Evolutionary conservation across 2,113 vertebrate species (phyloP), one percentile per base, ranked within the genome.

Genomic region (Diphyllodes magnificus): DNA sequence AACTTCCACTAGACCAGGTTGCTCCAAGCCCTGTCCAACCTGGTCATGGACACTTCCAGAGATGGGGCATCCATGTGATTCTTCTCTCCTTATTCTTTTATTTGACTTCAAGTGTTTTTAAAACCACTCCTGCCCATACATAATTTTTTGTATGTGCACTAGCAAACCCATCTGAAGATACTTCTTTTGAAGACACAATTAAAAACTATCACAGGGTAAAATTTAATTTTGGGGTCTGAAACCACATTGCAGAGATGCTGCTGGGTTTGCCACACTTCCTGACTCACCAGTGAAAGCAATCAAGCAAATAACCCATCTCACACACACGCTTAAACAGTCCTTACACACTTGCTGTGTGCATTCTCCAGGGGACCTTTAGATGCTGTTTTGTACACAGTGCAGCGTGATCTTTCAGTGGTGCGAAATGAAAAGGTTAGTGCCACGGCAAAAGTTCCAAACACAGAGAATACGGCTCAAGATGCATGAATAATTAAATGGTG

Each of bases 401-500:
- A 80, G 50, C 0, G 0, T 56, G 45, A 30, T n/a, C 59, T 73
- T 65, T 95, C 87, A 87, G 54, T 45, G 66, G 75, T 70, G 87
- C 91, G 70, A 95, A 95, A 95, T 65, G 69, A 84, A 78, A 79
- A 72, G 78, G 28, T 61, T 69, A 71, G 70, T 59, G 75, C 54
- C 84, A 89, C 0, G 0, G 70, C n/a, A 64, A 77, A 96, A 90
- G 54, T 92, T 92, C 42, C 59, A 61, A 89, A 77, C 54, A 44
- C 61, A 69, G 61, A 85, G 90, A 85, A 18, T 45, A 84, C 1
- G 1, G 79, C 75, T 56, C 44, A 42, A 53, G 71, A 44, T 85
- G 45, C 49, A 93, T 84, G 33, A 91, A 86, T 96, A 92, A 95
- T 95, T 94, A 88, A 81, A 78, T 8, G 63, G 66, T 18, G 35